Percentiles rank a stretch among this genome's conserved stretches.
phyloP scores from a whole-genome alignment of 2,888 invertebrate species.

The Cerastis leucographa region DNA sequence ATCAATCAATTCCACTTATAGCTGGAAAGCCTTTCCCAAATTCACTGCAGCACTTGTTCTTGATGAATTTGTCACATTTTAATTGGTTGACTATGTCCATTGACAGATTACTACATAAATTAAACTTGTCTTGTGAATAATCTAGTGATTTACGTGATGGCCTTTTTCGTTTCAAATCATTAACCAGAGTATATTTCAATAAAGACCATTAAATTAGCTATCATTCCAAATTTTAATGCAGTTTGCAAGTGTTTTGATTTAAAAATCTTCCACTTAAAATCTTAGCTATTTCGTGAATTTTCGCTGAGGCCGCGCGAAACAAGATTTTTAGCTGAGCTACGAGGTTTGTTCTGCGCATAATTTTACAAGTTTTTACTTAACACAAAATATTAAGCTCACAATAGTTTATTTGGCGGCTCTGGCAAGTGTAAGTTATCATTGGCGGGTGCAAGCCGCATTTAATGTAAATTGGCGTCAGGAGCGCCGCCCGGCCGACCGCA shows the following conservation, averaged over 20 bases:
- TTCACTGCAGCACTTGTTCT: constrained; percentile 36
- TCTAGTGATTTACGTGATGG: not conserved
- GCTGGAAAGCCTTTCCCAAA: constrained; percentile 28
- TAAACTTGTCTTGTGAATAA: not conserved
- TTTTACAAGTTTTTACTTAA: constrained; percentile 67
- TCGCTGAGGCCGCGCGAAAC: constrained; percentile 18
- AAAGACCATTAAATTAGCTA: not conserved
- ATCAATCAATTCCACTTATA: constrained; percentile 37
- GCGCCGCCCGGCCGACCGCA: constrained; percentile 78
- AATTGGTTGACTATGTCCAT: constrained; percentile 42
- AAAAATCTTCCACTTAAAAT: constrained; percentile 23
- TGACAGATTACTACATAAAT: not conserved
- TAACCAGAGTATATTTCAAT: not conserved
- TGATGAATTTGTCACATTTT: constrained; percentile 53
- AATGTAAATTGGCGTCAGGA: constrained; percentile 87
- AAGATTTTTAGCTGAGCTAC: constrained; percentile 57
- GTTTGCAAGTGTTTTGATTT: not conserved
- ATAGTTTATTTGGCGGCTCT: constrained; percentile 74
- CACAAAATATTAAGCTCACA: constrained; percentile 70
- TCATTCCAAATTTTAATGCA: not conserved
- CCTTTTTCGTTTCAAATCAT: not conserved
- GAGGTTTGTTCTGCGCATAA: constrained; percentile 58
- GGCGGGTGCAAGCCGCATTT: constrained; percentile 85
- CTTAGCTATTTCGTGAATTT: constrained; percentile 32
- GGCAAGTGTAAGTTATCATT: constrained; percentile 85